Conservation (phyloP, 2,888 invertebrate species). For the Epistrophella euchroma region DNA sequence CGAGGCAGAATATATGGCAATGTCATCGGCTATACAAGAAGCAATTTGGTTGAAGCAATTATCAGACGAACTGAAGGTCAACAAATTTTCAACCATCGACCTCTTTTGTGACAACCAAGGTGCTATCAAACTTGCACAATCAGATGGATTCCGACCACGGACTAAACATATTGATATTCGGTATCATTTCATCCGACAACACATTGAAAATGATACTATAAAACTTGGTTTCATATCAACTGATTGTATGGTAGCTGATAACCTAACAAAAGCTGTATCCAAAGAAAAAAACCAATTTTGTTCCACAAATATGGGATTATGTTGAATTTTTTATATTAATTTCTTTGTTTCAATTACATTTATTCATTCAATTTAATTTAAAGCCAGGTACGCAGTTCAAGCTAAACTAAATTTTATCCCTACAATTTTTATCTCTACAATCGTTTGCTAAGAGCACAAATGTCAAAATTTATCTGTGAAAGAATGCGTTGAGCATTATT, state of each 20-base stretch:
- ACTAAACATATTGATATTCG: neutral
- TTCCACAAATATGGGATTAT: neutral
- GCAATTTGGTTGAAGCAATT: slow-evolving; percentile 35
- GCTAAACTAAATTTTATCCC: too few species aligned
- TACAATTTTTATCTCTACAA: too few species aligned
- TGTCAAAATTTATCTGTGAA: too few species aligned
- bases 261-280: neutral
- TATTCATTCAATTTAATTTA: too few species aligned
- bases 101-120: neutral
- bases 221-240: neutral
- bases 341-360: neutral
- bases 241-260: neutral
- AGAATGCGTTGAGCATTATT: too few species aligned
- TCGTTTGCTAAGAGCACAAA: too few species aligned
- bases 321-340: neutral
- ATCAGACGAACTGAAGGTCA: neutral
- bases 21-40: slow-evolving; percentile 36
- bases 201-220: neutral
- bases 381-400: too few species aligned
- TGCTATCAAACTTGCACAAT: neutral
- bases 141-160: neutral
- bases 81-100: neutral
- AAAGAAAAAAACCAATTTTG: slow-evolving; percentile 1
- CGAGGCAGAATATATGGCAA: slow-evolving; percentile 51
- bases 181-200: neutral